Evolutionary conservation across 2,797 vertebrate species (phyloP), one percentile per base, ranked within the genome.

Genomic region (Sorex maritimensis): DNA sequence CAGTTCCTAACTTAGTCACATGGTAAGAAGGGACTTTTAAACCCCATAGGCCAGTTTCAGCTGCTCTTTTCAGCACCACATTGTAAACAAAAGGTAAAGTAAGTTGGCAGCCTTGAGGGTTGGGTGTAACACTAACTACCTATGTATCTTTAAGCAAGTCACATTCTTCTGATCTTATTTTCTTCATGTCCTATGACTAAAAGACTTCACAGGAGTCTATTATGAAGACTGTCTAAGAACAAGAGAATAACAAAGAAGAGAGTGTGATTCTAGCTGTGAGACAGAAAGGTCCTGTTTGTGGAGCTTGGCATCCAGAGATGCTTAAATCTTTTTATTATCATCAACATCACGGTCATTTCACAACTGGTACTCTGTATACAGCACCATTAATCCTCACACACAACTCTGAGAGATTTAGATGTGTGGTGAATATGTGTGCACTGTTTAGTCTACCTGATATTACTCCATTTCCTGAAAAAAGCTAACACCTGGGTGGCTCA

Each of bases 181-280:
- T 78, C 65, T 68, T 63, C 19, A 49, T 41, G 19, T 38, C n/a
- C 28, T 28, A 86, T n/a, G 67, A 61, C 58, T 61, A 61, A 75
- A n/a, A 28, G 15, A 3, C 7, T 84, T 34, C 15, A 8, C 11
- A 67, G 58, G 15, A 80, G 9, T 74, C 74, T 71, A 38, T 80
- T 74, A 30, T 4, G 8, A 73, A 15, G 68, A 86, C 7, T 90
- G 38, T 61, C 13, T 9, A 73, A 21, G n/a, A 28, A n/a, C 24
- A 69, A 90, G 58, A 74, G 75, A 86, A 46, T 61, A 85, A n/a
- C 68, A 74, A 80, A 79, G 11, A 80, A 84, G 11, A 46, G 58
- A 38, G 28, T 74, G 13, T 68, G 19, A 58, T 85, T 80, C 81
- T 74, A 38, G 67, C 74, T 74, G 5, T 11, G 23, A 79, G 23